Evolutionary conservation across 2,113 vertebrate genomes (phyloP).

Genomic region (Cercocebus atys): DNA sequence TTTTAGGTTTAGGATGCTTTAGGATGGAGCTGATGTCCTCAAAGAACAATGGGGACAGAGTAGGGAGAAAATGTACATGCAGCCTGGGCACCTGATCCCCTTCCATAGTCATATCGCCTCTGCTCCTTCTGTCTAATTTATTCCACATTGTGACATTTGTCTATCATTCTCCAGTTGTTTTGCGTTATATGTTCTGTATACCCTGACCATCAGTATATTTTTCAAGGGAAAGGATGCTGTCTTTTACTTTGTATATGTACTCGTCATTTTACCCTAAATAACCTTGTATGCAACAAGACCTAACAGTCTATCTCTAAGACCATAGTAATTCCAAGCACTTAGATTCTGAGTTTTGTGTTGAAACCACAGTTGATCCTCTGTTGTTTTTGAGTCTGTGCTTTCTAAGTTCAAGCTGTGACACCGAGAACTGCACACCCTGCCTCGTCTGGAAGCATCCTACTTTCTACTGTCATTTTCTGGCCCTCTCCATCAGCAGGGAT

Average conservation of each 20-base stretch:
- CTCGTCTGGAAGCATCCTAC: not conserved
- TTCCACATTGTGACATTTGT: not conserved
- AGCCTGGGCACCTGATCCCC: not conserved
- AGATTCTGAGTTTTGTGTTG: not conserved
- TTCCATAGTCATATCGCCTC: not conserved
- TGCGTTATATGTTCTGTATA: not conserved
- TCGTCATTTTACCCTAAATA: not conserved
- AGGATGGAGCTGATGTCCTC: not conserved
- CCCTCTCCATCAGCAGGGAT: not conserved
- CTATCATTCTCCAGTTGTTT: not conserved
- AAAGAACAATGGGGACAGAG: not conserved
- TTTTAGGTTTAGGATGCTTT: not conserved
- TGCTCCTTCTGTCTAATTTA: not conserved
- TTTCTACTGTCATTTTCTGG: not conserved
- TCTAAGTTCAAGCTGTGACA: not conserved
- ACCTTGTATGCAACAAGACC: not conserved
- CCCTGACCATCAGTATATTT: not conserved
- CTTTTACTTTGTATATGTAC: not conserved
- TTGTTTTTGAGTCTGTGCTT: not conserved
- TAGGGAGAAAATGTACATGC: not conserved
- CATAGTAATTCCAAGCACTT: not conserved
- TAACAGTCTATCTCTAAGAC: not conserved
- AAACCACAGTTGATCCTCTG: not conserved
- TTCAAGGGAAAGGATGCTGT: not conserved
- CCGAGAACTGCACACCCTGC: not conserved